Percentiles rank a stretch among this genome's conserved stretches.
phyloP scores from a whole-genome alignment of 2,797 vertebrate species.

The Paedocypris micromegethes region DNA sequence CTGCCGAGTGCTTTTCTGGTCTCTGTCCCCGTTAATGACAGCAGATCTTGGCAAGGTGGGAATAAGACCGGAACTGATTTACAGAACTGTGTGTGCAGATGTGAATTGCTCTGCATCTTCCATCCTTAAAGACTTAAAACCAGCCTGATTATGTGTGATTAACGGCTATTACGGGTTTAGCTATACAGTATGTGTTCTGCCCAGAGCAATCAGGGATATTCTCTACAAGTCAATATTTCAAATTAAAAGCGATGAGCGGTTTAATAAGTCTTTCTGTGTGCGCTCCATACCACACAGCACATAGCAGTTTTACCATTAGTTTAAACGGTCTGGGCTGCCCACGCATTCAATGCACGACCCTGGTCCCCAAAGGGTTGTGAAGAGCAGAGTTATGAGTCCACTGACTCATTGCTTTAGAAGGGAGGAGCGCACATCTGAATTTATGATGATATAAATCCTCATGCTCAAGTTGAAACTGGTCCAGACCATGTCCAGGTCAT shows the following conservation, averaged over 20 bases:
- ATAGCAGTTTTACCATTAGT: background rate
- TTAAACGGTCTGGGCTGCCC: conserved; percentile 5
- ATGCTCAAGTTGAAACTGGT: background rate
- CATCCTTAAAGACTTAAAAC: background rate
- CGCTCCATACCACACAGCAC: background rate
- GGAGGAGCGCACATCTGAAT: conserved; percentile 8
- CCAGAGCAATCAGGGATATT: background rate
- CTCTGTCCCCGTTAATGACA: conserved; percentile 13
- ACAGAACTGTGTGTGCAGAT: conserved; percentile 1
- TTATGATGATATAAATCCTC: background rate
- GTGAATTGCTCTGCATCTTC: conserved; percentile 2
- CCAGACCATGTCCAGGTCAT: background rate
- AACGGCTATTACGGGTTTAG: background rate
- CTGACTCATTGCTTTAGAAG: conserved; percentile 15
- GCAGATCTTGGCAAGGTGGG: background rate
- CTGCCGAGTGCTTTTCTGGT: background rate
- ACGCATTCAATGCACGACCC: background rate
- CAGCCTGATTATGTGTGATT: conserved; percentile 6
- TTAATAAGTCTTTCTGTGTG: background rate
- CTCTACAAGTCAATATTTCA: conserved; percentile 2
- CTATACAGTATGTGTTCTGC: background rate
- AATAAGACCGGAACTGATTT: conserved; percentile 5
- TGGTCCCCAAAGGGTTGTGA: conserved; percentile 9
- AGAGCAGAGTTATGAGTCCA: conserved; percentile 11
- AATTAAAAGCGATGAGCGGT: conserved; percentile 3